Evolutionary conservation across 1,140 invertebrate genomes (phyloP).

Genomic region (Wiebesia pumilae): DNA sequence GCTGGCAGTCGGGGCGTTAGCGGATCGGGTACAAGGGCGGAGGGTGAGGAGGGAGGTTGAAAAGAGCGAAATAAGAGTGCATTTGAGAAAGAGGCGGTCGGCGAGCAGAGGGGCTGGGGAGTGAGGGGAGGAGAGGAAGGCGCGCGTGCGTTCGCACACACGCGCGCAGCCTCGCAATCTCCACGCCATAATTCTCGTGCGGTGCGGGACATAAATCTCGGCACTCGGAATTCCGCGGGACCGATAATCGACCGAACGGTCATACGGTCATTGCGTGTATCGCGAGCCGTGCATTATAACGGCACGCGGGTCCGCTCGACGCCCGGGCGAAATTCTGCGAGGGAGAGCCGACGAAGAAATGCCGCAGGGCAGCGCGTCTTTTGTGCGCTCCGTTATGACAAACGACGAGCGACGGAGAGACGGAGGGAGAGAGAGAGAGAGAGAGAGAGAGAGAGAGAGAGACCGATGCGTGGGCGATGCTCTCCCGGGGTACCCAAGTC

Average conservation of each 20-base stretch:
- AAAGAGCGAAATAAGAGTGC: neutral
- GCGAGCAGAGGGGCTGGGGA: neutral
- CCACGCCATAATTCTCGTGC: slow-evolving; percentile 17
- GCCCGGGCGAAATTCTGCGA: neutral
- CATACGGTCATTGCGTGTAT: neutral
- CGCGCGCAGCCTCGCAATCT: neutral
- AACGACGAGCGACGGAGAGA: neutral
- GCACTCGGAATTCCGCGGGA: slow-evolving; percentile 14
- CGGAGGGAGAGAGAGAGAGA: neutral
- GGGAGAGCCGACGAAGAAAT: slow-evolving; percentile 17
- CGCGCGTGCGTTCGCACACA: neutral
- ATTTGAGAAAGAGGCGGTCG: neutral
- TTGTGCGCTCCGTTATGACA: slow-evolving; percentile 37
- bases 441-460: neutral
- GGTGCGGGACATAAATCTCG: slow-evolving; percentile 36
- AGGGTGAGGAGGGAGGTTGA: neutral
- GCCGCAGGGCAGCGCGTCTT: neutral
- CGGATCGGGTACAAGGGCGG: too few relatives aligned
- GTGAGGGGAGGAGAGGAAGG: neutral
- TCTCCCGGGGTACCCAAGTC: too few relatives aligned
- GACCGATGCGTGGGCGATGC: neutral
- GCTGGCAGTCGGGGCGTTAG: too few relatives aligned
- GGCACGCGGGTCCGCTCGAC: neutral
- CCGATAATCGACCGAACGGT: slow-evolving; percentile 22
- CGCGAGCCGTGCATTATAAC: neutral